phyloP scores from a whole-genome alignment of 2,888 invertebrate genomes.

The Drosophila suboccidentalis region DNA sequence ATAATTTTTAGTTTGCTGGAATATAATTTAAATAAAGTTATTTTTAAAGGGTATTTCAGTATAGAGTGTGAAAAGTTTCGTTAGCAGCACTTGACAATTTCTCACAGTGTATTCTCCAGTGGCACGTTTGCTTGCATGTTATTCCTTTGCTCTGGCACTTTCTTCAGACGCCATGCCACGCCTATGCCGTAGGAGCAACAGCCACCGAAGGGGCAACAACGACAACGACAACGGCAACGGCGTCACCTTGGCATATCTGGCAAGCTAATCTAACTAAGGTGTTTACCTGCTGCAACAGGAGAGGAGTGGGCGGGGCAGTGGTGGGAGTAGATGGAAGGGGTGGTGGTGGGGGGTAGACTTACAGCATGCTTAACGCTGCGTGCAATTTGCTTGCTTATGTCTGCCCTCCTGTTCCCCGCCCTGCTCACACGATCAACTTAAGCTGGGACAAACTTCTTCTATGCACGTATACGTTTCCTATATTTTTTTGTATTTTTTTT shows the following conservation, averaged over 20 bases:
- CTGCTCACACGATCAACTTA: not conserved
- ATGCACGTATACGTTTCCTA: constrained; percentile 37
- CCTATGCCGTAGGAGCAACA: constrained; percentile 41
- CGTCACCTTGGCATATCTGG: constrained; percentile 67
- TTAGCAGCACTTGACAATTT: constrained; percentile 1
- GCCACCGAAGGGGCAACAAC: constrained; percentile 47
- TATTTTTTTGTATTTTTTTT: constrained; percentile 23
- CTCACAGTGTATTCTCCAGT: constrained; percentile 33
- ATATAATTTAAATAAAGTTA: too few relatives aligned
- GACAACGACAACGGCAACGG: constrained; percentile 18
- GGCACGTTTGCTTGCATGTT: constrained; percentile 51
- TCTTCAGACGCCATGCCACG: constrained; percentile 59
- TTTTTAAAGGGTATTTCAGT: too few relatives aligned
- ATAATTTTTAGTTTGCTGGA: too few relatives aligned
- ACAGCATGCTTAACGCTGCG: constrained; percentile 42
- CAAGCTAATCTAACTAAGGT: constrained; percentile 69
- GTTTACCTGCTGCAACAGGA: not conserved
- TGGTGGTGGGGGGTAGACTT: not conserved
- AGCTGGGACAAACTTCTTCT: constrained; percentile 24
- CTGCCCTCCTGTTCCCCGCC: not conserved
- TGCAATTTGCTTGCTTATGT: constrained; percentile 67
- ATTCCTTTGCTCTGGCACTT: constrained; percentile 51
- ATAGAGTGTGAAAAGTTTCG: too few relatives aligned
- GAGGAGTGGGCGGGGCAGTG: not conserved
- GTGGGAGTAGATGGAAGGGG: too few relatives aligned